Evolutionary conservation across 2,113 vertebrate species (phyloP), one percentile per base, ranked within the genome.

Genomic region (Nothobranchius furzeri): DNA sequence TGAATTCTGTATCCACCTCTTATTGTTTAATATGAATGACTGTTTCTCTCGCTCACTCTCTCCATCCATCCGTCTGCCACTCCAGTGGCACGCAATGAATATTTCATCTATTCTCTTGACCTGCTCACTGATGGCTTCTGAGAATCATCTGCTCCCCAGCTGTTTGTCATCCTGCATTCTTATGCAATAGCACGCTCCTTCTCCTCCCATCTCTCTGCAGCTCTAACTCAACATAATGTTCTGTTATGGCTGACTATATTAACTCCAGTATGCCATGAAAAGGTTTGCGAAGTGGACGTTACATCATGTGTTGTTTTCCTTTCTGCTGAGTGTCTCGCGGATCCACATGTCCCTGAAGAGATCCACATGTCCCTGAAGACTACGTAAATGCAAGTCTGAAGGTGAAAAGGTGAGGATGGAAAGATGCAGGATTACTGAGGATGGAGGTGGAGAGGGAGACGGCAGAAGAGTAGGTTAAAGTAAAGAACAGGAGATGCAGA

Each of bases 91-190:
- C 20, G n/a, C 71, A 37, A 85, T 88, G 74, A 85, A 88, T 87
- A 87, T 87, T 89, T 81, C 64, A 87, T 83, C 71, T 73, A 46
- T 85, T 65, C 85, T 77, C 70, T 75, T 58, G 74, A 64, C 64
- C 70, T 84, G 68, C 20, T 82, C 63, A 37, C 25, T 46, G 76
- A 82, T 74, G 82, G 80, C 85, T 70, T 79, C 68, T 68, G 84
- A 85, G 86, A 88, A 83, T 88, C 78, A 87, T 85, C 78, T 75
- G 55, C 68, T 78, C 73, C 70, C 74, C 6, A 68, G 78, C 85
- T 78, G 24, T 77, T 87, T 64, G 46, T 85, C 85, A 85, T 70
- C 67, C 79, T 55, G 81, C 79, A 49, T 67, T 82, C 70, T 87
- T 83, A 83, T 25, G 40, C 70, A 86, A 79, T 49, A 60, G 20